These are phyloP conservation scores for Artibeus jamaicensis DNA, from an alignment of 2,797 vertebrate genomes.

Conservation along the genomic window DNA sequence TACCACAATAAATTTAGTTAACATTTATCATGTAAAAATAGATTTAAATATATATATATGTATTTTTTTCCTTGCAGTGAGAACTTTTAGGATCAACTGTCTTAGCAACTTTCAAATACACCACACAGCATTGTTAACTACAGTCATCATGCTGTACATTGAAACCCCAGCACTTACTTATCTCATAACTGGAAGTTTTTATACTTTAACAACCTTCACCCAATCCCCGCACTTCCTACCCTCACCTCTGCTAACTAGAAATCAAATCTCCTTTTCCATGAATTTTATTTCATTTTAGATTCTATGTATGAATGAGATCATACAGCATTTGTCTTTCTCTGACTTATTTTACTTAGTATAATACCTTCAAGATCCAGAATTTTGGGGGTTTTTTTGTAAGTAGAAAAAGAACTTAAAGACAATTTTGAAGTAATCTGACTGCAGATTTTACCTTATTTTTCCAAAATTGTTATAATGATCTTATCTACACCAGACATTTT, in stretches of 20 bases:
- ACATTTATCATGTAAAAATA: neutral
- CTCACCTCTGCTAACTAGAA: neutral
- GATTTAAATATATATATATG: neutral
- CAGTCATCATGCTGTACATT: neutral
- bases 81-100: neutral
- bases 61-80: neutral
- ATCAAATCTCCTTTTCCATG: neutral
- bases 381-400: neutral
- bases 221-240: neutral
- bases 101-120: neutral
- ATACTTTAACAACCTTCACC: neutral
- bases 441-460: neutral
- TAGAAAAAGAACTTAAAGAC: neutral
- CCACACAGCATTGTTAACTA: neutral
- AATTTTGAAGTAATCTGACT: constrained; percentile 22
- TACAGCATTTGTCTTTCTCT: neutral
- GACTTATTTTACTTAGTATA: neutral
- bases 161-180: neutral
- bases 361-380: neutral
- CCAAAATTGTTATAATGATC: neutral
- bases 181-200: neutral
- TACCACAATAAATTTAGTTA: neutral
- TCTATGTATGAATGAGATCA: neutral
- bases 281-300: neutral
- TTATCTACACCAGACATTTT: neutral